Conservation (phyloP, 2,797 vertebrate genomes). For the Lindbergichthys nudifrons region DNA sequence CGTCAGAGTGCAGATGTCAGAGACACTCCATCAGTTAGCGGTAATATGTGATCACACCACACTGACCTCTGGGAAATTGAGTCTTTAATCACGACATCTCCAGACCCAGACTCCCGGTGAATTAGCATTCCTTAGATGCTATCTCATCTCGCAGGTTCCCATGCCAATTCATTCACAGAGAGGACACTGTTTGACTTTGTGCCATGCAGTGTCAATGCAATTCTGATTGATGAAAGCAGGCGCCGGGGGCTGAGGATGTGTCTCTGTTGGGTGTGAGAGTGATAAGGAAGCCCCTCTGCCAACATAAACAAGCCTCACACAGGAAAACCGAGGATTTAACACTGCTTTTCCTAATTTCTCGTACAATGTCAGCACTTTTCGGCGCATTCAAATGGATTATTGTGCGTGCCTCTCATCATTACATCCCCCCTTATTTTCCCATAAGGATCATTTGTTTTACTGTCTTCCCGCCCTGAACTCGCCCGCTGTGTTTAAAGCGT, state of each 20-base stretch:
- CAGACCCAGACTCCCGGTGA: constrained; percentile 43
- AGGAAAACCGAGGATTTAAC: neutral
- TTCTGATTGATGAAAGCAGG: constrained; percentile 67
- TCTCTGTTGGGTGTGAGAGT: constrained; percentile 32
- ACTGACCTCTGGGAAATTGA: constrained; percentile 80
- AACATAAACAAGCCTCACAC: constrained; percentile 3
- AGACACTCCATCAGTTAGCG: constrained; percentile 71
- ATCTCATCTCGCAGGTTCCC: constrained; percentile 62
- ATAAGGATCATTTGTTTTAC: constrained; percentile 33
- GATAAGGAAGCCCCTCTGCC: constrained; percentile 3
- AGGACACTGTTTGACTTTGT: constrained; percentile 75
- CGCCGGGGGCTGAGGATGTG: constrained; percentile 36
- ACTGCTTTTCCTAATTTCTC: neutral
- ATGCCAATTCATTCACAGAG: constrained; percentile 56
- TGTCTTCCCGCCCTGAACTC: constrained; percentile 13
- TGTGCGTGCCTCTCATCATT: constrained; percentile 34
- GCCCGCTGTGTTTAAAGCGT: constrained; percentile 42
- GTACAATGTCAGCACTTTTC: neutral
- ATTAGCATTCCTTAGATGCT: constrained; percentile 76
- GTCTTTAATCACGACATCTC: constrained; percentile 78
- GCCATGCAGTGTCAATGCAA: constrained; percentile 59
- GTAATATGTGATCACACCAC: constrained; percentile 72
- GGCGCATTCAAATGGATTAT: constrained; percentile 7
- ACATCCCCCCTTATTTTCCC: constrained; percentile 48
- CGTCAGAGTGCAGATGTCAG: constrained; percentile 61